Evolutionary conservation across 2,113 vertebrate species (phyloP).

Genomic region (Psittacus erithacus): DNA sequence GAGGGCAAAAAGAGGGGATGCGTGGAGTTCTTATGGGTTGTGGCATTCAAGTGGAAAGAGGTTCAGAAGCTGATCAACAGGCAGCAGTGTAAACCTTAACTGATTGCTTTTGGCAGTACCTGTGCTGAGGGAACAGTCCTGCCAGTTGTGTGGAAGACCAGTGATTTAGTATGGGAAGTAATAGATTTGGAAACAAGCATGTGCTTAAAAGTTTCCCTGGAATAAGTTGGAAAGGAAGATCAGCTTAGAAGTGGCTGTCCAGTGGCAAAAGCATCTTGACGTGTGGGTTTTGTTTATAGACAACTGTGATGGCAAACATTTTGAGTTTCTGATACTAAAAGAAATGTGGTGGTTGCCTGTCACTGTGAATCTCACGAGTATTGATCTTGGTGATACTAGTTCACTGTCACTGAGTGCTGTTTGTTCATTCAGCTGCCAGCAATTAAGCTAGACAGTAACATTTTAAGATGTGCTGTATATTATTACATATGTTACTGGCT

Average conservation of each 20-base stretch:
- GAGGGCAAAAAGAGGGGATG: neutral
- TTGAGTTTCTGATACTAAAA: neutral
- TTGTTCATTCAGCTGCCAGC: neutral
- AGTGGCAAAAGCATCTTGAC: neutral
- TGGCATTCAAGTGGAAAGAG: neutral
- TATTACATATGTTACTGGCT: neutral
- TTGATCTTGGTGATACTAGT: neutral
- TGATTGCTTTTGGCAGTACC: neutral
- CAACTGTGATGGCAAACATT: neutral
- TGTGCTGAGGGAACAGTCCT: neutral
- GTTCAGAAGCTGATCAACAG: neutral
- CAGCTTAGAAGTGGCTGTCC: constrained; percentile 8
- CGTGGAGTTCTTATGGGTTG: rapidly evolving
- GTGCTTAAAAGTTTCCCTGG: neutral
- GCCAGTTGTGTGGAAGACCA: neutral
- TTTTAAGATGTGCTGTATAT: neutral
- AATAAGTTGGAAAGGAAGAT: neutral
- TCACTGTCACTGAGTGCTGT: neutral
- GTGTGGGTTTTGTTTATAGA: neutral
- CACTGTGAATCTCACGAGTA: neutral
- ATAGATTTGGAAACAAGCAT: neutral
- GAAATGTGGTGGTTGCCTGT: neutral
- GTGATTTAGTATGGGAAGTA: neutral
- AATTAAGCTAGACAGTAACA: neutral
- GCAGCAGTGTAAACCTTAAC: neutral